phyloP scores from a whole-genome alignment of 2,113 vertebrate genomes.

The Thalassoma bifasciatum region DNA sequence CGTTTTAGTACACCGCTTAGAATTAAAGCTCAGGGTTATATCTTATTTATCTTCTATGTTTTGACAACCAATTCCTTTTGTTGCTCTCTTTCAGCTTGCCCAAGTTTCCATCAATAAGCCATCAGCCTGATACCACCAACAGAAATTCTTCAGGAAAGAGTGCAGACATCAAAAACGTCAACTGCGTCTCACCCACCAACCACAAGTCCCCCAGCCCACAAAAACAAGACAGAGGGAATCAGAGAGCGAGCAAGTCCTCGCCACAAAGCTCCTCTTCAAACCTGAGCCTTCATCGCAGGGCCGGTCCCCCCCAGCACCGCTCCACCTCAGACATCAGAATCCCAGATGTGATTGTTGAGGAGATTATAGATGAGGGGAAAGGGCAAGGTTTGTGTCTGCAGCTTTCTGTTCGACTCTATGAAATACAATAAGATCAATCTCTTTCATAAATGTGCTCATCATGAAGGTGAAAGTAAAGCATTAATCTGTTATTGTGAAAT shows the following conservation, averaged over 20 bases:
- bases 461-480: no score
- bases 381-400: conserved; percentile 33
- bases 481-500: not conserved
- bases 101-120: not conserved
- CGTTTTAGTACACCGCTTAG: not conserved
- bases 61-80: not conserved
- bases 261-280: not conserved
- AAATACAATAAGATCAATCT: no score
- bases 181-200: conserved; percentile 1
- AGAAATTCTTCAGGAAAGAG: conserved; percentile 13
- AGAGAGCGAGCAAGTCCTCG: not conserved
- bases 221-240: conserved; percentile 31
- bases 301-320: not conserved
- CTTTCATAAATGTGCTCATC: not conserved
- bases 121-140: not conserved
- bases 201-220: conserved; percentile 1
- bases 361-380: conserved; percentile 81
- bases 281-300: not conserved
- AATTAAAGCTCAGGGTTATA: not conserved
- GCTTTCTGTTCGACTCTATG: no score
- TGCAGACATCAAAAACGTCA: not conserved
- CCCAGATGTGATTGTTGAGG: conserved; percentile 87
- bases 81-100: conserved; percentile 25
- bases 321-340: conserved; percentile 7
- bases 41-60: not conserved